A percentile compares a stretch with the other conserved stretches of the same genome.
Evolutionary conservation across 2,888 invertebrate species (phyloP).

Genomic region (Troglohyphantes excavatus): DNA sequence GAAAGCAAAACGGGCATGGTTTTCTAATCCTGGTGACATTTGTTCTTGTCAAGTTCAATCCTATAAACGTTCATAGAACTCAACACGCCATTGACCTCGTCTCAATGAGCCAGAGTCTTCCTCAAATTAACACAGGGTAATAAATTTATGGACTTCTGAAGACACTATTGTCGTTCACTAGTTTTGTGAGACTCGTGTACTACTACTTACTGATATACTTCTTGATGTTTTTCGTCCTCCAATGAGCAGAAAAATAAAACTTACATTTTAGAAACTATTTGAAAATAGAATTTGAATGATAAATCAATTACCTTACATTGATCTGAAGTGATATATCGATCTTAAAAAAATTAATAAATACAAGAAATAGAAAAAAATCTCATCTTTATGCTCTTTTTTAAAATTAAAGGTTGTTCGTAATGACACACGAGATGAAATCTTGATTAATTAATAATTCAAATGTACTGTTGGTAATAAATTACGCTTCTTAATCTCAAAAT

Average conservation of each 20-base stretch:
- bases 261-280: background rate
- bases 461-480: too few relatives aligned
- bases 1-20: background rate
- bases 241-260: background rate
- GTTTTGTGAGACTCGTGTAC: slow-evolving; percentile 20
- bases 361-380: too few relatives aligned
- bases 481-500: too few relatives aligned
- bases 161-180: background rate
- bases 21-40: slow-evolving; percentile 17
- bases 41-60: background rate
- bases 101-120: slow-evolving; percentile 46
- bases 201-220: background rate
- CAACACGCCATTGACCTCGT: background rate
- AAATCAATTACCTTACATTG: background rate
- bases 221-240: background rate
- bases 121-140: slow-evolving; percentile 54
- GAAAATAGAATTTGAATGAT: background rate
- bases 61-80: background rate
- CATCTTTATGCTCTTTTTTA: too few relatives aligned
- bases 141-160: slow-evolving; percentile 8
- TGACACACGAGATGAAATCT: too few relatives aligned
- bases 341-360: too few relatives aligned
- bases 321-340: too few relatives aligned
- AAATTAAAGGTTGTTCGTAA: too few relatives aligned
- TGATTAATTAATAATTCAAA: too few relatives aligned